Evolutionary conservation across 2,797 vertebrate species (phyloP), one percentile per base, ranked within the genome.

Genomic region (Macrochelys suwanniensis): DNA sequence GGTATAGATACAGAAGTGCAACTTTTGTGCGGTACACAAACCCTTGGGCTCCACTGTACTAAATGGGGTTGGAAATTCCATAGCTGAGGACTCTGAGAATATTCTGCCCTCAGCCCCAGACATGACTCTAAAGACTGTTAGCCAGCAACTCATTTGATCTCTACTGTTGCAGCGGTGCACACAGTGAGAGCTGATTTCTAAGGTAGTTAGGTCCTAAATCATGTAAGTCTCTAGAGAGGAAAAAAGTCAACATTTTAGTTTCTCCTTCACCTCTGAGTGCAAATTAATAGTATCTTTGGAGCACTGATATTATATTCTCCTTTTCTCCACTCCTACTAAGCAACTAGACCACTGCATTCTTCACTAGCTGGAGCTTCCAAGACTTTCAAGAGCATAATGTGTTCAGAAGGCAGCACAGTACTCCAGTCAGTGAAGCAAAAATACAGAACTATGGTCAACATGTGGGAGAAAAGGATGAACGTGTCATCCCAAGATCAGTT

Each of bases 351-450:
- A 89, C 82, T 96, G 96, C 96, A 87, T 96, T 47, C 95, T 96
- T 94, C 96, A 97, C 94, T 96, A 97, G 94, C 94, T 97, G 96
- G 84, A 93, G 90, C 87, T 97, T 89, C 95, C 94, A 90, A 95
- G 91, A 96, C 94, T 96, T 94, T 87, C 96, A 96, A 82, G 90
- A 95, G 89, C 90, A 97, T 94, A 95, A 95, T 94, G 96, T 95
- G 92, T 89, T 97, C 93, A 96, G 90, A 90, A 96, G 93, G 95
- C 80, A 93, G 96, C 92, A 97, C 92, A 90, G 87, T 96, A 97
- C 96, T 97, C 94, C 95, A 96, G 97, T 96, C 95, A 96, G 92
- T 94, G 95, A 94, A 96, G 87, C 87, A 94, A 82, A 96, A 96
- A 76, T 37, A 68, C 23, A 96, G 94, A 96, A 96, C 94, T 97